These are phyloP conservation scores for Macrosiphum euphorbiae DNA, from an alignment of 2,888 invertebrate species.

Conservation along the genomic window DNA sequence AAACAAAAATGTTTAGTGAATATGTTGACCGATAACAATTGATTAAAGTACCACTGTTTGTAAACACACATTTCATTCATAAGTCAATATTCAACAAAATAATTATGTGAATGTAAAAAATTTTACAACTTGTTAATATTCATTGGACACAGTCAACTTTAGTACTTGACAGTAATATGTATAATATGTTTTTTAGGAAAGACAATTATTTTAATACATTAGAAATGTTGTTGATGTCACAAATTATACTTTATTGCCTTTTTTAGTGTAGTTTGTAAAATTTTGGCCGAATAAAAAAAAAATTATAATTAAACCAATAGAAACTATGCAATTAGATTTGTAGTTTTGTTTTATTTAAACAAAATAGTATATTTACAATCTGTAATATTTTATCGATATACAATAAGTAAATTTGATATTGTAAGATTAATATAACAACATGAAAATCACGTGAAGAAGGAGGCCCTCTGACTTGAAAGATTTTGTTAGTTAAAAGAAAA, in stretches of 20 bases:
- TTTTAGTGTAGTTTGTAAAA: background rate
- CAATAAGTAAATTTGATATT: no score
- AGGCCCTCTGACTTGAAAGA: no score
- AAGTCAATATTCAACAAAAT: background rate
- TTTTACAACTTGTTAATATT: background rate
- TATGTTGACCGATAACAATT: background rate
- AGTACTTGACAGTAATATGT: background rate
- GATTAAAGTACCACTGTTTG: background rate
- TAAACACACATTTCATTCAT: background rate
- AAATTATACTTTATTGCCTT: background rate
- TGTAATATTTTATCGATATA: no score
- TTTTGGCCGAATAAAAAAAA: no score
- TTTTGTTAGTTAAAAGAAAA: background rate
- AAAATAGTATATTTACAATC: no score
- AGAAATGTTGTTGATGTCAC: background rate
- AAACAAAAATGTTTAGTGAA: background rate
- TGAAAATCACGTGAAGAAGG: no score
- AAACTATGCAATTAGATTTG: background rate
- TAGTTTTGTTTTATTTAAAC: no score
- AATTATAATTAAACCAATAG: background rate
- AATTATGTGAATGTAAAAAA: no score
- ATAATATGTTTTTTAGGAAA: background rate
- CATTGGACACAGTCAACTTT: background rate
- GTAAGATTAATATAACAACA: no score
- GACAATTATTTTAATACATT: background rate